Evolutionary conservation across 30 jellyfish, hydroid and myxozoan species (phyloP).

Genomic region (Cassiopea xamachana): DNA sequence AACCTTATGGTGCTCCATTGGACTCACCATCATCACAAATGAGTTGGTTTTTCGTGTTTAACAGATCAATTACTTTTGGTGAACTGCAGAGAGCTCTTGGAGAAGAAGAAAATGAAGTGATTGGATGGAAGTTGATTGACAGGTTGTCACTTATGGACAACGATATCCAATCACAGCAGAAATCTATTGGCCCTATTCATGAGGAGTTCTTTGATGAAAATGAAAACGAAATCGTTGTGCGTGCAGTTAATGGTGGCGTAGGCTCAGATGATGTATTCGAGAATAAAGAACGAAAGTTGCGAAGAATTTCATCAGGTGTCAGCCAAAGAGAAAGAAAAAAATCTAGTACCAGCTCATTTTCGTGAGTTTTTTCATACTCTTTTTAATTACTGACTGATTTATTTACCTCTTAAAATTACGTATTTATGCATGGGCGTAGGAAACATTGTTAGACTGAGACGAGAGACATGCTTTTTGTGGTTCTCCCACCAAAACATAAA

Average conservation of each 20-base stretch:
- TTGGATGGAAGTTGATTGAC: slow-evolving; percentile 59
- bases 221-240: slow-evolving; percentile 8
- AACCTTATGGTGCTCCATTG: no score
- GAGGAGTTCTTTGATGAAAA: slow-evolving; percentile 41
- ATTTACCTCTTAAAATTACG: no score
- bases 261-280: background rate
- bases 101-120: slow-evolving; percentile 17
- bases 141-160: slow-evolving; percentile 10
- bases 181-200: background rate
- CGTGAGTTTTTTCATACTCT: slow-evolving; percentile 28
- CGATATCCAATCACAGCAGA: slow-evolving; percentile 17
- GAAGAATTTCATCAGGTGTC: slow-evolving; percentile 36
- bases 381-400: no score
- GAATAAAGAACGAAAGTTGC: background rate
- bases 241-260: slow-evolving; percentile 33
- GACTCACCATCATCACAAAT: no score
- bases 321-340: slow-evolving; percentile 17
- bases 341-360: slow-evolving; percentile 25
- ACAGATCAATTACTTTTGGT: slow-evolving; percentile 46
- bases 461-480: no score
- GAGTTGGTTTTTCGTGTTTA: background rate
- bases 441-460: no score
- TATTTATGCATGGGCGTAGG: no score
- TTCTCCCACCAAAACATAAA: no score
- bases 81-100: slow-evolving; percentile 59